Percentiles rank a stretch among this genome's conserved stretches.
These are phyloP conservation scores for Rallus limicola DNA, from an alignment of 2,113 vertebrate species.

Conservation along the genomic window DNA sequence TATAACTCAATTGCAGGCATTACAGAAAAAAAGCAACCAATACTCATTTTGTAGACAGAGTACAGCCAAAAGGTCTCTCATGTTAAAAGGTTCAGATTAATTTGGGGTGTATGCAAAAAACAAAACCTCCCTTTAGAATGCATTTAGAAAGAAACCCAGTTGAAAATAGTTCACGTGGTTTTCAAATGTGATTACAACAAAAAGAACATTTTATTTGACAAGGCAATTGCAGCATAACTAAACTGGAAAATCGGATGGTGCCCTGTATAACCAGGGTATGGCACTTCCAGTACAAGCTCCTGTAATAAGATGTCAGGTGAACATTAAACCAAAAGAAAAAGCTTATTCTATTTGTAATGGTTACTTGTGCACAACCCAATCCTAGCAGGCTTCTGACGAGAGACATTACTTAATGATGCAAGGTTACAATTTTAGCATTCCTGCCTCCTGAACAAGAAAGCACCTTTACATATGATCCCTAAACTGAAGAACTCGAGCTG, in stretches of 20 bases:
- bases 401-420: neutral
- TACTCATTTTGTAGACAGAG: neutral
- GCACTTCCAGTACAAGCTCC: neutral
- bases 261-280: neutral
- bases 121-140: neutral
- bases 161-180: neutral
- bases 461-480: neutral
- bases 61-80: neutral
- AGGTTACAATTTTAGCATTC: neutral
- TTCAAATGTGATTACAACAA: neutral
- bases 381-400: neutral
- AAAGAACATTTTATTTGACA: neutral
- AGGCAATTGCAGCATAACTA: too few species aligned
- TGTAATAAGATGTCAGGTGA: neutral
- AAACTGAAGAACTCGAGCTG: neutral
- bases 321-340: neutral
- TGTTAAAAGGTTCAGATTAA: neutral
- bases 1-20: neutral
- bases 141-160: neutral
- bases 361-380: neutral
- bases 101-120: neutral
- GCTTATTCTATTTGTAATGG: neutral
- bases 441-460: neutral
- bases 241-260: neutral
- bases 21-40: neutral